Conservation (phyloP, 2,113 vertebrate species). For the Chelonoidis abingdonii region DNA sequence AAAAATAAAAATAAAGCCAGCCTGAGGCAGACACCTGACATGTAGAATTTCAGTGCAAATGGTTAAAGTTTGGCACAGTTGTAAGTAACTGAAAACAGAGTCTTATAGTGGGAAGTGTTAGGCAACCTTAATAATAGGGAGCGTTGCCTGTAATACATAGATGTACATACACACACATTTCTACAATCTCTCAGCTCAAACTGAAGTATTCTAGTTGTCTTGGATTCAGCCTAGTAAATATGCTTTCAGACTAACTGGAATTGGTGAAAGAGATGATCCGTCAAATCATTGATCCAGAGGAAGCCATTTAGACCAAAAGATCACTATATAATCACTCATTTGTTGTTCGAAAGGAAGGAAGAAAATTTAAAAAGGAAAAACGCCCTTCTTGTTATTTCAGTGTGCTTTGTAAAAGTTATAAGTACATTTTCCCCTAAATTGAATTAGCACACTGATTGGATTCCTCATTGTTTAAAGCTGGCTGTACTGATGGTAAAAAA, state of each 20-base stretch:
- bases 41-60: not conserved
- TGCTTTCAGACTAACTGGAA: conserved; percentile 23
- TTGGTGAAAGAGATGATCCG: not conserved
- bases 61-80: not conserved
- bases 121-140: no score
- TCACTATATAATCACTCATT: not conserved
- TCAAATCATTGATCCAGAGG: conserved; percentile 25
- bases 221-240: not conserved
- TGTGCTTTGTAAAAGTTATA: conserved; percentile 6
- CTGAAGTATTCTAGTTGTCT: not conserved
- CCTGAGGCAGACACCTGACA: no score
- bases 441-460: not conserved
- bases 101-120: no score
- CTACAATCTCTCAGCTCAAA: not conserved
- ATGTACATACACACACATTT: not conserved
- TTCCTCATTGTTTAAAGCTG: not conserved
- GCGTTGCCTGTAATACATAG: no score
- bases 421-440: conserved; percentile 33
- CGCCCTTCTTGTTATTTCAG: conserved; percentile 26
- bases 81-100: not conserved
- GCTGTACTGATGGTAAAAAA: not conserved
- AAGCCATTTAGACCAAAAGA: conserved; percentile 32
- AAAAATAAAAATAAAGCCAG: no score
- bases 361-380: not conserved
- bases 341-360: conserved; percentile 14